Evolutionary conservation across 1,140 invertebrate species (phyloP).

Genomic region (Nixonia krombeini): DNA sequence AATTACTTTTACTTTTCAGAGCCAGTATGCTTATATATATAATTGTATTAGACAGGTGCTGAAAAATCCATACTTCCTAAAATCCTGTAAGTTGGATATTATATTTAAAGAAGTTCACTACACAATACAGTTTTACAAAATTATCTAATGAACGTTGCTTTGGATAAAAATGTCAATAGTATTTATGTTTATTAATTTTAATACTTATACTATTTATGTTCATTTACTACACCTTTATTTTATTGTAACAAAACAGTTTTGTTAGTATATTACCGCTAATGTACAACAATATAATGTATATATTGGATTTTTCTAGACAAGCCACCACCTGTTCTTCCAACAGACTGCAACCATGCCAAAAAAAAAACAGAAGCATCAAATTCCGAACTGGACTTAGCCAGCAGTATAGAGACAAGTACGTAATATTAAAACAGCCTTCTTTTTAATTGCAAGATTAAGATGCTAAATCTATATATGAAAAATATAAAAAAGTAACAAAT

Average conservation of each 20-base stretch:
- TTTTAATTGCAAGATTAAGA: slow-evolving; percentile 1
- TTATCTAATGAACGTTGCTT: no score
- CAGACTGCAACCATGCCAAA: slow-evolving; percentile 45
- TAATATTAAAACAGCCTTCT: slow-evolving; percentile 37
- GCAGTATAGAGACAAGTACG: slow-evolving; percentile 58
- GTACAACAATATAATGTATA: no score
- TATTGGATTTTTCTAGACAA: slow-evolving; percentile 59
- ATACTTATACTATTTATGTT: no score
- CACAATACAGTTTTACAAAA: no score
- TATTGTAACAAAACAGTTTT: no score
- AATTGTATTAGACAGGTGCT: slow-evolving; percentile 66
- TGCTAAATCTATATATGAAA: not conserved
- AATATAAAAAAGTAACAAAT: slow-evolving; percentile 20
- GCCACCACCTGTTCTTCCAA: slow-evolving; percentile 59
- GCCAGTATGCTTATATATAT: slow-evolving; percentile 69
- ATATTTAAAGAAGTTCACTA: no score
- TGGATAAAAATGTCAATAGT: no score
- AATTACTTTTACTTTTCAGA: no score
- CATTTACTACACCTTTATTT: no score
- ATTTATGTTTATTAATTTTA: no score
- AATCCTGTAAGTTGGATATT: slow-evolving; percentile 67
- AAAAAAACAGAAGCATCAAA: slow-evolving; percentile 46
- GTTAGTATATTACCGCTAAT: no score
- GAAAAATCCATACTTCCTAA: slow-evolving; percentile 63
- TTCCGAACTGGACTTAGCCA: slow-evolving; percentile 54